These are phyloP conservation scores for Chironomus tepperi DNA, from an alignment of 1,140 invertebrate species.

Conservation along the genomic window DNA sequence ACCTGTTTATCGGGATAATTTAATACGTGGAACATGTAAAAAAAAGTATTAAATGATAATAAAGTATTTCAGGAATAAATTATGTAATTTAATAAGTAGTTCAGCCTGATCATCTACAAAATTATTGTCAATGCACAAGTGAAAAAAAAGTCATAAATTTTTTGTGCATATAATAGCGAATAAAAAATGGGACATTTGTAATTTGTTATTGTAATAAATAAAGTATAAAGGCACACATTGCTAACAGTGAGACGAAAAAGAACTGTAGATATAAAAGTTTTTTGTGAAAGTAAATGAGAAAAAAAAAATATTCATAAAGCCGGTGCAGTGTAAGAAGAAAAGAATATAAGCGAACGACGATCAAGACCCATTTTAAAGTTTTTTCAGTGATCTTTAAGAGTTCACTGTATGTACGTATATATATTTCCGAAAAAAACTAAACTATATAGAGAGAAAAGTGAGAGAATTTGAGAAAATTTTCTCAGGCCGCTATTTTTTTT, in stretches of 20 bases:
- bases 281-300: slow-evolving; percentile 8
- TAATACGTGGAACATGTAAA: background rate
- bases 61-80: no score
- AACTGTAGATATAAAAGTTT: background rate
- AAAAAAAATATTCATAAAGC: slow-evolving; percentile 1
- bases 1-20: background rate
- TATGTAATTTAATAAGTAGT: no score
- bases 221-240: background rate
- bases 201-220: background rate
- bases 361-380: background rate
- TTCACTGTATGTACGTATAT: no score
- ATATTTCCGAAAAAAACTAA: no score
- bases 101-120: no score
- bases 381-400: background rate
- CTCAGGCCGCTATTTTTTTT: background rate
- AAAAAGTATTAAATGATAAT: no score
- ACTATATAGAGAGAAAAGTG: no score
- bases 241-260: background rate
- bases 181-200: slow-evolving; percentile 12
- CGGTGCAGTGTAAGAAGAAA: slow-evolving; percentile 11
- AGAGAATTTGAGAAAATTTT: background rate
- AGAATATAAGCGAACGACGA: slow-evolving; percentile 4
- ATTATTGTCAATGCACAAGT: no score
- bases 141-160: no score
- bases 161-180: background rate